Conservation (phyloP, 2,888 invertebrate species). For the Ephialtes manifestator region DNA sequence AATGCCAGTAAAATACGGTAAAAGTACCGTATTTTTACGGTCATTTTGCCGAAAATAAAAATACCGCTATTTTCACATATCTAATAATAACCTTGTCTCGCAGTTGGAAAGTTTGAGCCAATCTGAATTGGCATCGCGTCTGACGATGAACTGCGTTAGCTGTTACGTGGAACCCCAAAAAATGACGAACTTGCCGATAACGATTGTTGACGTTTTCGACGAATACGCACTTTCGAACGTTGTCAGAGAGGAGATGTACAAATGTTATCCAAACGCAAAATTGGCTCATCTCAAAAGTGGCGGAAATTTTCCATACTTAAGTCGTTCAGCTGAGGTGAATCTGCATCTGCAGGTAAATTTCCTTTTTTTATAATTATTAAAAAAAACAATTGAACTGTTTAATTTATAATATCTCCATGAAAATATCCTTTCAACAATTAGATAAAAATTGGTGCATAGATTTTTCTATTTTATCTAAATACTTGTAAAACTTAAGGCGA, state of each 20-base stretch:
- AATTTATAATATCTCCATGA: no score
- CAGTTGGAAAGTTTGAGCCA: constrained; percentile 94
- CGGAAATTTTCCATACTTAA: constrained; percentile 96
- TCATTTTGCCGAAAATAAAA: no score
- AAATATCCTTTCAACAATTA: no score
- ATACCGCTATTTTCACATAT: no score
- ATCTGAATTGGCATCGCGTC: constrained; percentile 93
- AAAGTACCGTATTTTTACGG: no score
- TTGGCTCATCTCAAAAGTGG: constrained; percentile 95
- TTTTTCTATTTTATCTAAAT: no score
- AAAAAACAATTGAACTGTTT: no score
- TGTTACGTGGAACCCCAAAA: constrained; percentile 93
- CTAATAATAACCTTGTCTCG: constrained; percentile 36
- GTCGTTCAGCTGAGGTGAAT: constrained; percentile 95
- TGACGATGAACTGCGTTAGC: constrained; percentile 94
- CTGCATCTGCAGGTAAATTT: constrained; percentile 92
- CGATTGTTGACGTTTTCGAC: constrained; percentile 96
- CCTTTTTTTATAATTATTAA: no score
- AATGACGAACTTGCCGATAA: constrained; percentile 90
- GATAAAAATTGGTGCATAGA: no score
- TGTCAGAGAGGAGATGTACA: constrained; percentile 94
- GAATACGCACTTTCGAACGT: constrained; percentile 93
- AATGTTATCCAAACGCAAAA: constrained; percentile 94
- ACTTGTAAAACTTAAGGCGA: no score
- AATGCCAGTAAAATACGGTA: no score